Evolutionary conservation across 2,888 invertebrate genomes (phyloP), one percentile per base, ranked within the genome.

Genomic region (Caenorhabditis sp.): DNA sequence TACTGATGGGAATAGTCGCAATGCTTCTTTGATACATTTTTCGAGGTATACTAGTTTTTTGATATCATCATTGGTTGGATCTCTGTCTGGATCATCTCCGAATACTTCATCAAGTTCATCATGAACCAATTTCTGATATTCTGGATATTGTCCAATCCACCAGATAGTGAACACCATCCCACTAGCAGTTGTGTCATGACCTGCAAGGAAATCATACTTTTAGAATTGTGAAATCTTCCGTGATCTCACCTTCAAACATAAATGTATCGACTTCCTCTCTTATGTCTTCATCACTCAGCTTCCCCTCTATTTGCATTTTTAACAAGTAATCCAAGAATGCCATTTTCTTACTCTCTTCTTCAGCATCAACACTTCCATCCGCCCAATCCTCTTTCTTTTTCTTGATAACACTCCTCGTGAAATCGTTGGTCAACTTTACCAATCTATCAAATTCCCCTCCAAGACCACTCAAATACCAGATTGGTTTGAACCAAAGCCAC

Each of bases 381-480:
- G n/a, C n/a, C 31, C 31, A 31, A 31, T 43, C 43, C 43, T 54
- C 27, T 43, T 43, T 43, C 14, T 14, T 7, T 17, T 7, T 14
- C 17, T 43, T 43, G 17, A 43, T 43, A 74, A 88, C 88, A 89
- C 25, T 80, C 61, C 73, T 64, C 20, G 78, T 78, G 63, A 82
- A 82, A 49, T 75, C 78, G 43, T 74, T 77, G 10, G 79, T 73
- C 60, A 76, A 14, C 38, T 71, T 65, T 2, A 81, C 70, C 54
- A 63, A 60, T 38, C 68, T n/a, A 50, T 77, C 69, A 63, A 77
- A 82, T 49, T 70, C 73, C 57, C 64, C 68, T 20, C 79, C 80
- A 62, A 91, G 89, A 4, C 86, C 87, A 0, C 92, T 89, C 88
- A 78, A 91, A 90, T 86, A 91, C 93, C 58, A 74, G 14, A 92